These are phyloP conservation scores for Cynaeus angustus DNA, from an alignment of 2,888 invertebrate species.

Conservation along the genomic window DNA sequence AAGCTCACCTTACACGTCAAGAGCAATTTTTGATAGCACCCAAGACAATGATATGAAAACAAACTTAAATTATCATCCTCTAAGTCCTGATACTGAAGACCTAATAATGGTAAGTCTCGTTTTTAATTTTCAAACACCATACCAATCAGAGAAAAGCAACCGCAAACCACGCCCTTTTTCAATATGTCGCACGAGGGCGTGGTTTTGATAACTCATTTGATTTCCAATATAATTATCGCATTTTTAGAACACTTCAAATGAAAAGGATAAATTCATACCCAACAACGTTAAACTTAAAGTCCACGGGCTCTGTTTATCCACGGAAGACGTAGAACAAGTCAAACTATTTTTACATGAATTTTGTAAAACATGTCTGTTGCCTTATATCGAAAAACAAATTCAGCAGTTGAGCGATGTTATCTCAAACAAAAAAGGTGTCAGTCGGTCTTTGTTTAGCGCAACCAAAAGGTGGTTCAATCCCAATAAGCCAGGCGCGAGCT, in stretches of 20 bases:
- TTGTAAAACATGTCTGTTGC: constrained; percentile 87
- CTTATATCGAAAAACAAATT: constrained; percentile 94
- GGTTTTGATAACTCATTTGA: no score
- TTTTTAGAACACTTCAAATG: constrained; percentile 59
- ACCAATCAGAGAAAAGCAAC: no score
- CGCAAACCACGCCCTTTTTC: no score
- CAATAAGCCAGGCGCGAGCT: constrained; percentile 85
- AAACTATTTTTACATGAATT: constrained; percentile 91
- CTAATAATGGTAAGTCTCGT: constrained; percentile 58
- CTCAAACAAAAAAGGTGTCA: constrained; percentile 92
- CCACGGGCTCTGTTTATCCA: constrained; percentile 86
- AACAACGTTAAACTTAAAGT: constrained; percentile 67
- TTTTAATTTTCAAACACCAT: no score
- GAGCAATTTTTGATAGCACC: constrained; percentile 71
- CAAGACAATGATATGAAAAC: constrained; percentile 70
- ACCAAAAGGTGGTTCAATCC: constrained; percentile 97
- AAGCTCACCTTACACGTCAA: constrained; percentile 60
- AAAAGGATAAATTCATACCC: constrained; percentile 55
- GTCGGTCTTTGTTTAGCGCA: constrained; percentile 93
- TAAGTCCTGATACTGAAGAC: constrained; percentile 81
- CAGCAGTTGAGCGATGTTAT: constrained; percentile 85
- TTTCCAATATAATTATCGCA: no score
- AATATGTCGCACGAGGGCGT: no score
- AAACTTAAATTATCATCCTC: constrained; percentile 77
- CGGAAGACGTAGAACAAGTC: constrained; percentile 89